Evolutionary conservation across 2,113 vertebrate species (phyloP), one percentile per base, ranked within the genome.

Genomic region (Corynorhinus townsendii): DNA sequence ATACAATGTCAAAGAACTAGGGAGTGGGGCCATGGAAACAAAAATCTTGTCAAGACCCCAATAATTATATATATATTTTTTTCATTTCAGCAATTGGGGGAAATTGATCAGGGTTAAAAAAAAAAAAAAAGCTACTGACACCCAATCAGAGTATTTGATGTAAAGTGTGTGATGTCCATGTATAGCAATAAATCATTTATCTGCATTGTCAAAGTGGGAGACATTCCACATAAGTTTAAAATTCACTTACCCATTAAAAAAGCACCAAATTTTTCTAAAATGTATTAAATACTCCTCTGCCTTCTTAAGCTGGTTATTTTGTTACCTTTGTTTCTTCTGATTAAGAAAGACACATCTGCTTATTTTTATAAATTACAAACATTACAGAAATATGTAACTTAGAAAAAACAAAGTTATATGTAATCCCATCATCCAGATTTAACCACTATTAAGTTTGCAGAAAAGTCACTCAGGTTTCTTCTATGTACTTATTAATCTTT

Each of bases 211-310:
- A 84, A 77, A 33, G n/a, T 38, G 22, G 49, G 56, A 94, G 72
- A 92, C 62, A 93, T 35, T 92, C 30, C 71, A 85, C 17, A 2
- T 76, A 89, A 45, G 14, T 96, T 89, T 86, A 91, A 95, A 93
- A 93, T 94, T 92, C 93, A 97, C 95, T 97, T 97, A 96, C 96
- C 94, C 86, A 94, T 87, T 82, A 89, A 93, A 90, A 9, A 92
- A 96, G 49, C 47, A 91, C 26, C 30, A 69, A 47, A 75, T 80
- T 72, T 90, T 85, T 87, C 68, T 94, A 96, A 96, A 93, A 90
- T 91, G 24, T 28, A 68, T 89, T 87, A 85, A 62, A 69, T 86
- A 81, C 9, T 75, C 76, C 69, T 90, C 75, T 89, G 40, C 68
- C 89, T 95, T 94, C 72, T 94, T 92, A 92, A 96, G 45, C 38